These are phyloP conservation scores for Hartigia nigra DNA, from an alignment of 2,888 invertebrate genomes.

Conservation along the genomic window DNA sequence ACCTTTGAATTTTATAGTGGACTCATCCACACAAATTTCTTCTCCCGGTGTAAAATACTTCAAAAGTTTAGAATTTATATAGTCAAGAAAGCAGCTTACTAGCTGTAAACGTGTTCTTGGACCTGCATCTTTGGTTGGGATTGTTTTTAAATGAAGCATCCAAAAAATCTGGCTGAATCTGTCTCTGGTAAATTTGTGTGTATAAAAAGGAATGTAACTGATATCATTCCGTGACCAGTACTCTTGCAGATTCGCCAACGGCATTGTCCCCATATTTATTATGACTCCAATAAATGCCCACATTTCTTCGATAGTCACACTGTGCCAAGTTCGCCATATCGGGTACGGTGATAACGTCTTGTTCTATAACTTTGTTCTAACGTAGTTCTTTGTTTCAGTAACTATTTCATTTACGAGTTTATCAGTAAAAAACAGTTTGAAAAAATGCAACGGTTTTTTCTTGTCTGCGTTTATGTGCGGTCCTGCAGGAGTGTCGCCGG, in stretches of 20 bases:
- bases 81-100: conserved; percentile 21
- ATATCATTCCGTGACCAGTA: conserved; percentile 26
- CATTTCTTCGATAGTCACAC: conserved; percentile 26
- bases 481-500: conserved; percentile 12
- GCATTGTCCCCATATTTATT: conserved; percentile 32
- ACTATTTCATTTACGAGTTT: conserved; percentile 10
- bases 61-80: conserved; percentile 24
- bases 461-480: conserved; percentile 5
- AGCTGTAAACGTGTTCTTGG: conserved; percentile 17
- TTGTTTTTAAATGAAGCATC: conserved; percentile 28
- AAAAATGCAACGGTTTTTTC: conserved; percentile 20
- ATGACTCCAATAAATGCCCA: conserved; percentile 33
- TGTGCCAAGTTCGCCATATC: not conserved
- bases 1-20: conserved; percentile 37
- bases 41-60: conserved; percentile 23
- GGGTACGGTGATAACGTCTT: conserved; percentile 10
- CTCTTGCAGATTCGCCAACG: conserved; percentile 24
- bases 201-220: conserved; percentile 24
- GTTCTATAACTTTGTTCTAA: conserved; percentile 4
- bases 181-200: conserved; percentile 22
- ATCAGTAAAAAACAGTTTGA: conserved; percentile 11
- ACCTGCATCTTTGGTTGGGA: not conserved
- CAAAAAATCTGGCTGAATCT: conserved; percentile 29
- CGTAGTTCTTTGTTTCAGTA: conserved; percentile 11
- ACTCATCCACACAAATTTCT: conserved; percentile 32